Evolutionary conservation across 2,797 vertebrate species (phyloP).

Genomic region (Knipowitschia caucasica): DNA sequence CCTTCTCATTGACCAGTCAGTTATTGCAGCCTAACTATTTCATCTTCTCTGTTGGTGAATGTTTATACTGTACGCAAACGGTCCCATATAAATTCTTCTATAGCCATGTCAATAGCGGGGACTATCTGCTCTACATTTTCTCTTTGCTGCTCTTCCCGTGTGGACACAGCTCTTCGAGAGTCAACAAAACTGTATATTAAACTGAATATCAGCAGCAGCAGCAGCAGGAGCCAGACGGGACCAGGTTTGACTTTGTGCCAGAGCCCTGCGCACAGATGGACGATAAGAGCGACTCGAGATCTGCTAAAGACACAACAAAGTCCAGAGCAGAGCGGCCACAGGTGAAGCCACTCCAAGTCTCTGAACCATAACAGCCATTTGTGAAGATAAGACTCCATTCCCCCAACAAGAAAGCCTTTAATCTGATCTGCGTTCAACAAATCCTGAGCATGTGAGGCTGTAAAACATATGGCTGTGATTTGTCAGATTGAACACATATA

Average conservation of each 20-base stretch:
- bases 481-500: too few relatives aligned
- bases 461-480: not conserved
- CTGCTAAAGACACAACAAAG: conserved; percentile 8
- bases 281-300: conserved; percentile 28
- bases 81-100: not conserved
- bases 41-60: not conserved
- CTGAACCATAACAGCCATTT: conserved; percentile 20
- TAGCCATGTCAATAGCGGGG: not conserved
- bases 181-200: not conserved
- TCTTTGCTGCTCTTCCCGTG: not conserved
- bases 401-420: conserved; percentile 21
- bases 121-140: not conserved
- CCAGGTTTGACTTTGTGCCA: conserved; percentile 30
- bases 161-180: not conserved
- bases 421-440: conserved; percentile 11
- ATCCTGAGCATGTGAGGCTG: not conserved
- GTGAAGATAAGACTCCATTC: conserved; percentile 8
- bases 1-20: too few relatives aligned
- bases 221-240: conserved; percentile 26
- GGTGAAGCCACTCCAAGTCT: conserved; percentile 20
- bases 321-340: conserved; percentile 15
- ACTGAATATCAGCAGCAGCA: too few relatives aligned
- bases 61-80: not conserved
- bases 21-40: not conserved
- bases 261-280: conserved; percentile 37